These are phyloP conservation scores for Brachycybe producta DNA, from an alignment of 2,888 invertebrate species.

Conservation along the genomic window DNA sequence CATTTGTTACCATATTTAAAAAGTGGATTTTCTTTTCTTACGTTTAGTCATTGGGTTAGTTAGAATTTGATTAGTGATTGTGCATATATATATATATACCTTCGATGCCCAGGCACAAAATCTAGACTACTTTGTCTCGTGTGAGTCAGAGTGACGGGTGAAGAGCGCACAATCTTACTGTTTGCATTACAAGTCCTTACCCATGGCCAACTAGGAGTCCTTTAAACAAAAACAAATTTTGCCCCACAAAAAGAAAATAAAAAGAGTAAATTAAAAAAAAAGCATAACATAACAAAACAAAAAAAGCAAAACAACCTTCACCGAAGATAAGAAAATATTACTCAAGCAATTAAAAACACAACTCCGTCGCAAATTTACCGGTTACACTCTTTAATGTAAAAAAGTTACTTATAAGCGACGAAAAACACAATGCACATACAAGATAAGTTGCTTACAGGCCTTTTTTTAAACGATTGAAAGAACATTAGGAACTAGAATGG, in stretches of 20 bases:
- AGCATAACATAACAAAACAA: slow-evolving; percentile 8
- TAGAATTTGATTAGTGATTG: too few relatives aligned
- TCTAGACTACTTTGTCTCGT: slow-evolving; percentile 26
- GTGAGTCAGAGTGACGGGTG: slow-evolving; percentile 20
- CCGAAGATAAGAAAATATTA: background rate
- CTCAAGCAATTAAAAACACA: background rate
- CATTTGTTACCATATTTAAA: too few relatives aligned
- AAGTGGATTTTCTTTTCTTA: too few relatives aligned
- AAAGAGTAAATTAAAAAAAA: slow-evolving; percentile 7
- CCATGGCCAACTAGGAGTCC: slow-evolving; percentile 46
- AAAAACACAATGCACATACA: too few relatives aligned
- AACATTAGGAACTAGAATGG: too few relatives aligned
- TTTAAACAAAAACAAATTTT: slow-evolving; percentile 33
- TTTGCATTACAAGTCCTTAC: slow-evolving; percentile 35
- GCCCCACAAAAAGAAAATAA: slow-evolving; percentile 5
- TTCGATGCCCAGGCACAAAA: slow-evolving; percentile 24
- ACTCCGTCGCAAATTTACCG: too few relatives aligned
- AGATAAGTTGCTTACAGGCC: too few relatives aligned
- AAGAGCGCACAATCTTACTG: slow-evolving; percentile 21
- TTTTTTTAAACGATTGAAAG: too few relatives aligned
- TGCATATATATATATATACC: slow-evolving; percentile 20
- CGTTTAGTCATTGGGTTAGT: too few relatives aligned
- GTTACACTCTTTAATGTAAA: too few relatives aligned
- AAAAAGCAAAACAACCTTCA: background rate
- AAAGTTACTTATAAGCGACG: too few relatives aligned